phyloP scores from a whole-genome alignment of 2,113 vertebrate genomes.

The Solea senegalensis region DNA sequence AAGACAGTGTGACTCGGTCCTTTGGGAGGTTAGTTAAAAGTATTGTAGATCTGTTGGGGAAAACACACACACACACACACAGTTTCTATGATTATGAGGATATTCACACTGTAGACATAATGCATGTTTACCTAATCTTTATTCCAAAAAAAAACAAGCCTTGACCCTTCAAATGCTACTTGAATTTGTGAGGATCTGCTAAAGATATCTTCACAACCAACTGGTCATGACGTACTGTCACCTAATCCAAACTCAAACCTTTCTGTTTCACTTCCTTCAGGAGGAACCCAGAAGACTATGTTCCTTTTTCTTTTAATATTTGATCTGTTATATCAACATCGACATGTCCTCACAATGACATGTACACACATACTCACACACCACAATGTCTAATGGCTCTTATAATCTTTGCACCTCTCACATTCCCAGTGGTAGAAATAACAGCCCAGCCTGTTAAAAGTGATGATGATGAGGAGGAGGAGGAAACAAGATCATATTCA shows the following conservation, averaged over 20 bases:
- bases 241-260: no score
- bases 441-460: conserved; percentile 17
- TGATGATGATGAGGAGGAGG: conserved; percentile 1
- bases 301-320: no score
- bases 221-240: no score
- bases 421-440: conserved; percentile 14
- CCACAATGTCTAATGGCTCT: conserved; percentile 23
- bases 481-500: conserved; percentile 11
- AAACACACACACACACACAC: conserved; percentile 7
- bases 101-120: not conserved
- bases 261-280: no score
- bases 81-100: not conserved
- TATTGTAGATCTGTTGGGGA: conserved; percentile 14
- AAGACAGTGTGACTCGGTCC: conserved; percentile 36
- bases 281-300: no score
- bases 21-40: conserved; percentile 35
- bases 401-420: not conserved
- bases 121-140: no score
- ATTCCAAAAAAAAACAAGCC: no score
- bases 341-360: not conserved
- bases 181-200: no score
- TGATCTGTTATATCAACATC: no score
- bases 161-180: no score
- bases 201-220: no score
- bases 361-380: not conserved